Conservation (phyloP, 2,888 invertebrate species). For the Hypercompe scribonia region DNA sequence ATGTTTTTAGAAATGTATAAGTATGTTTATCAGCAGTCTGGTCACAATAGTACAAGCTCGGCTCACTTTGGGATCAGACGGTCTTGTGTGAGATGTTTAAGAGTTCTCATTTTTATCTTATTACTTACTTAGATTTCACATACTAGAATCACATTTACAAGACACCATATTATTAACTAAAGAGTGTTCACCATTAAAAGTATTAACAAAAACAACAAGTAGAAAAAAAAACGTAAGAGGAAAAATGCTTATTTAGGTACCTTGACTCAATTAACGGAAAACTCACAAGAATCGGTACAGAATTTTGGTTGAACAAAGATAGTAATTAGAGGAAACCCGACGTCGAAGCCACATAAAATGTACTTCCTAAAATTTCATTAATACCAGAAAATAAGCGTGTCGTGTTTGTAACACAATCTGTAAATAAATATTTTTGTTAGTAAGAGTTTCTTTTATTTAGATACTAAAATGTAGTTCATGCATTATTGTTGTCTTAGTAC, state of each 20-base stretch:
- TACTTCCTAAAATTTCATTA: slow-evolving; percentile 52
- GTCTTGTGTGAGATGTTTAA: no score
- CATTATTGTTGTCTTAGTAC: no score
- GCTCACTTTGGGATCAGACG: no score
- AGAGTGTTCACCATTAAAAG: neutral
- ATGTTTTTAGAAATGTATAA: no score
- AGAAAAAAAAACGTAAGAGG: slow-evolving; percentile 4
- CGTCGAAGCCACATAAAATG: slow-evolving; percentile 40
- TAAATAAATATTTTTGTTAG: neutral
- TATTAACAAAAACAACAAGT: neutral
- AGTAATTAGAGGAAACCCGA: slow-evolving; percentile 52
- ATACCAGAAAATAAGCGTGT: neutral
- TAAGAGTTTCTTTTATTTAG: neutral
- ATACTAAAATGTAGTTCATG: no score
- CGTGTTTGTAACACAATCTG: neutral
- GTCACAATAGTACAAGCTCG: no score
- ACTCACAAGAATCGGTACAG: slow-evolving; percentile 32
- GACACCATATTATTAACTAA: neutral
- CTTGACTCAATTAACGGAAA: slow-evolving; percentile 41
- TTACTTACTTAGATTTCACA: no score
- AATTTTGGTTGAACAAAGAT: slow-evolving; percentile 42
- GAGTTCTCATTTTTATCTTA: no score
- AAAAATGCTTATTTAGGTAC: slow-evolving; percentile 14
- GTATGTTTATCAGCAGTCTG: no score
- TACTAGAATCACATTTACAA: neutral